Percentiles rank a stretch among this genome's conserved stretches.
Conservation (phyloP, 1,140 invertebrate species). For the Papilio polytes region DNA sequence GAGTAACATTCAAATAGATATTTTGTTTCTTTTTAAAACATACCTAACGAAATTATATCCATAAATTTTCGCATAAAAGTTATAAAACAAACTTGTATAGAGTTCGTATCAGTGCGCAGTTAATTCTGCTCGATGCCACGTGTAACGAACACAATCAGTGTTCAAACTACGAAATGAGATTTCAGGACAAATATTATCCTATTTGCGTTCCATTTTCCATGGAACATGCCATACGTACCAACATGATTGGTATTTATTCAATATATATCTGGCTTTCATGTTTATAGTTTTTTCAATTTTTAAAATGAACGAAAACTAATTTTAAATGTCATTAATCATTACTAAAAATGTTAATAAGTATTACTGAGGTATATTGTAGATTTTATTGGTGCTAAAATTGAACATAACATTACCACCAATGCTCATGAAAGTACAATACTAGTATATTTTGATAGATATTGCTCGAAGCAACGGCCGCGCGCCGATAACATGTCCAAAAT, state of each 20-base stretch:
- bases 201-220: background rate
- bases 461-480: conserved; percentile 66
- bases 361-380: background rate
- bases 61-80: background rate
- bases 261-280: too few species aligned
- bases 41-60: background rate
- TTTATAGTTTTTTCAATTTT: too few species aligned
- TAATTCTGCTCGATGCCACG: background rate
- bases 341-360: background rate
- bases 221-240: background rate
- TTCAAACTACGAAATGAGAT: conserved; percentile 11
- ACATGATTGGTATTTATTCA: background rate
- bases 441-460: conserved; percentile 62
- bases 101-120: background rate
- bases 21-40: too few species aligned
- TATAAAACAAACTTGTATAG: conserved; percentile 11
- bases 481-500: conserved; percentile 78
- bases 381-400: background rate
- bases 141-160: background rate
- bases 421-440: conserved; percentile 67
- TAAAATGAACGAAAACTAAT: too few species aligned
- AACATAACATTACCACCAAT: conserved; percentile 46
- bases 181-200: background rate
- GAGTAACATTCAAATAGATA: background rate
- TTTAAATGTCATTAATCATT: too few species aligned